These are phyloP conservation scores for Potorous gilbertii DNA, from an alignment of 2,797 vertebrate genomes.

Conservation along the genomic window DNA sequence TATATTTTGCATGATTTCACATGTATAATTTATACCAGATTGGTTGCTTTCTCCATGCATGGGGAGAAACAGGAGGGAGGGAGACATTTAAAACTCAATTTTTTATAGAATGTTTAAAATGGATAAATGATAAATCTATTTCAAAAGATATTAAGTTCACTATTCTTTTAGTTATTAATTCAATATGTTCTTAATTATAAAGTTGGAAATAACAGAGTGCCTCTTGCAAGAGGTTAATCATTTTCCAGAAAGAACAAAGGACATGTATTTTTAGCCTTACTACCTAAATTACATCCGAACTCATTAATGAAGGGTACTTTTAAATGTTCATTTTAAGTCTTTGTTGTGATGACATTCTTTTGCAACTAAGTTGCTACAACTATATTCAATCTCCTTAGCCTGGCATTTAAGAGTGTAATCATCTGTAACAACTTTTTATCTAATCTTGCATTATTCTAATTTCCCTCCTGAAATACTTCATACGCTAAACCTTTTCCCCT, in stretches of 20 bases:
- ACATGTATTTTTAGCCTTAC: constrained; percentile 36
- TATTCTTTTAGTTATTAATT: constrained; percentile 44
- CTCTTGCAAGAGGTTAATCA: constrained; percentile 33
- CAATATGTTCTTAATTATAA: neutral
- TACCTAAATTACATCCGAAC: constrained; percentile 31
- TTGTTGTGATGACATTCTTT: constrained; percentile 1
- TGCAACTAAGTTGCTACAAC: neutral
- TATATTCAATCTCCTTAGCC: neutral
- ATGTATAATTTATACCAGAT: neutral
- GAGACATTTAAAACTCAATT: neutral
- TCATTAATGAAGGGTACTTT: constrained; percentile 10
- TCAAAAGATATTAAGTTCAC: constrained; percentile 19
- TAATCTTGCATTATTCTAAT: neutral
- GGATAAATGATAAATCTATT: neutral
- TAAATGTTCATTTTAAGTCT: neutral
- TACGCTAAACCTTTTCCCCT: neutral
- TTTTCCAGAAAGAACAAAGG: constrained; percentile 52
- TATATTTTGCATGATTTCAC: neutral
- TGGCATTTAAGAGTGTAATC: neutral
- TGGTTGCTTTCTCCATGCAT: neutral
- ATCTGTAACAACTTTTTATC: neutral
- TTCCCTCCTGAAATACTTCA: neutral
- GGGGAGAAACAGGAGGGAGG: neutral
- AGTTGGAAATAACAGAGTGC: constrained; percentile 8
- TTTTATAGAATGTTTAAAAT: neutral